phyloP scores from a whole-genome alignment of 2,797 vertebrate species.

The Cryptoprocta ferox region DNA sequence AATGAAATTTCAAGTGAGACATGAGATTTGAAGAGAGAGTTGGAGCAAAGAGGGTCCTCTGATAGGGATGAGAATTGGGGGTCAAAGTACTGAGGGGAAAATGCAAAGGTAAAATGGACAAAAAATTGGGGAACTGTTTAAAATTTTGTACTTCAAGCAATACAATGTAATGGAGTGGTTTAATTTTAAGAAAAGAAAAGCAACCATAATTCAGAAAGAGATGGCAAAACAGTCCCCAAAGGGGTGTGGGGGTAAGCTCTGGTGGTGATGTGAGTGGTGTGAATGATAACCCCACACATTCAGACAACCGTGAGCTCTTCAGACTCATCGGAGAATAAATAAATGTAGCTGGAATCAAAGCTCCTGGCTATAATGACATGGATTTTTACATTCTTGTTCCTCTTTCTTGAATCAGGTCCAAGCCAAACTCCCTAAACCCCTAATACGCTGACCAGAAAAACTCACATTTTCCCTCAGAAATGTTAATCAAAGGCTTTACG shows the following conservation, averaged over 20 bases:
- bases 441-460: conserved; percentile 63
- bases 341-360: conserved; percentile 48
- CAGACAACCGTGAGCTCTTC: conserved; percentile 26
- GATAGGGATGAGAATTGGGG: conserved; percentile 56
- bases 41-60: conserved; percentile 42
- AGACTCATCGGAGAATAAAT: conserved; percentile 25
- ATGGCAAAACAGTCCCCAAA: neutral
- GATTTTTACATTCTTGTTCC: conserved; percentile 32
- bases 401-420: conserved; percentile 67
- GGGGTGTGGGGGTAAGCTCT: neutral
- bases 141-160: conserved; percentile 62
- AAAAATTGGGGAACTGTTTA: neutral
- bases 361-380: neutral
- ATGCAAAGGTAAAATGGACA: neutral
- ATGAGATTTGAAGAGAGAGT: conserved; percentile 77
- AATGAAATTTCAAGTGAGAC: conserved; percentile 80
- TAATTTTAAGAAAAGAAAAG: conserved; percentile 70
- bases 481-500: conserved; percentile 9
- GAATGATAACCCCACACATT: conserved; percentile 14
- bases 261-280: neutral
- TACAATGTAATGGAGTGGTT: conserved; percentile 58
- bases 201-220: conserved; percentile 48
- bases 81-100: neutral
- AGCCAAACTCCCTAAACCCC: conserved; percentile 71
- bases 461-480: neutral